Evolutionary conservation across 1,140 invertebrate species (phyloP).

Genomic region (Homalodisca vitripennis): DNA sequence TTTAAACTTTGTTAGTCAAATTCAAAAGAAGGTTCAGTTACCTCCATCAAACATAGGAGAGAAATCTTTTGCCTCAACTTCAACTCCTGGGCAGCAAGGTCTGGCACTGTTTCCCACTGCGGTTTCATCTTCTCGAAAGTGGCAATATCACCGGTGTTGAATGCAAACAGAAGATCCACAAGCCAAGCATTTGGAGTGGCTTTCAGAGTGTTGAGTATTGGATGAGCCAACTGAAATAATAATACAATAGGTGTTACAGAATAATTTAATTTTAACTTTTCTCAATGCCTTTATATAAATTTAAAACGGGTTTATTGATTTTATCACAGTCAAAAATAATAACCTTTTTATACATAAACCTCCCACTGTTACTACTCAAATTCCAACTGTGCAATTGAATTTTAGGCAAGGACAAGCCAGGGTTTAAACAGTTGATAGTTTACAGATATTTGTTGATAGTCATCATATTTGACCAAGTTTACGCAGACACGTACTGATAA

Average conservation of each 20-base stretch:
- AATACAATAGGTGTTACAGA: neutral
- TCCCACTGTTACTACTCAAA: too few relatives aligned
- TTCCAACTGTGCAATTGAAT: too few relatives aligned
- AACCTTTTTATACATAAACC: too few relatives aligned
- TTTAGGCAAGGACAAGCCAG: too few relatives aligned
- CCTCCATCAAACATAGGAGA: slow-evolving; percentile 95
- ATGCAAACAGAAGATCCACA: slow-evolving; percentile 85
- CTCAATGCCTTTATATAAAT: neutral
- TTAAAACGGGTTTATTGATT: too few relatives aligned
- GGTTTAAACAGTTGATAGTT: too few relatives aligned
- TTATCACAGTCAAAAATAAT: too few relatives aligned
- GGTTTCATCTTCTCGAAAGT: slow-evolving; percentile 81
- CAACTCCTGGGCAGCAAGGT: slow-evolving; percentile 82
- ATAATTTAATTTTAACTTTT: neutral
- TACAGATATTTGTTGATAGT: too few relatives aligned
- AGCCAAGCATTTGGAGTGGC: slow-evolving; percentile 86
- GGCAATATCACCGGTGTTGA: slow-evolving; percentile 88
- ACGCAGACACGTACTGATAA: too few relatives aligned
- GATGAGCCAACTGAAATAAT: slow-evolving; percentile 79
- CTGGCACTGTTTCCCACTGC: slow-evolving; percentile 79
- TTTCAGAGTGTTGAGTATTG: slow-evolving; percentile 83
- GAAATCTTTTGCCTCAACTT: slow-evolving; percentile 91
- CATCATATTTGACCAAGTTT: too few relatives aligned
- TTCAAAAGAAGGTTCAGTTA: too few relatives aligned
- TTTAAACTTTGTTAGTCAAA: too few relatives aligned